phyloP scores from a whole-genome alignment of 2,888 invertebrate species.

The Drosophila ochracea region DNA sequence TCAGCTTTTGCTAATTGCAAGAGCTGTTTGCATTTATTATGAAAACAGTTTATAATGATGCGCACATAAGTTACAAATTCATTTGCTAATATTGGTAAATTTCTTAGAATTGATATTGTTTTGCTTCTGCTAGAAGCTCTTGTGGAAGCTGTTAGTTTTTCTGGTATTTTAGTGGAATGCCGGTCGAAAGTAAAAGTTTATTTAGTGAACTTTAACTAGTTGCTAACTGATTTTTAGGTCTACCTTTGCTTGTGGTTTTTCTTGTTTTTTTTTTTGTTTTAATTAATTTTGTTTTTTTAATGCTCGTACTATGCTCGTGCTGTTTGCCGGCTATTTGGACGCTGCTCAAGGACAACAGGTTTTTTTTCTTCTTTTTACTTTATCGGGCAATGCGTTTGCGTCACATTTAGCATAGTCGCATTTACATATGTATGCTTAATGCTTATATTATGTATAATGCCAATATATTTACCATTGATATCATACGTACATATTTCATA shows the following conservation, averaged over 20 bases:
- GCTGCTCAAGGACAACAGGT: constrained; percentile 70
- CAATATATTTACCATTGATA: neutral
- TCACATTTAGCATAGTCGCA: constrained; percentile 62
- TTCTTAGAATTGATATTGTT: constrained; percentile 26
- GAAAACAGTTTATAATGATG: constrained; percentile 25
- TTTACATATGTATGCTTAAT: constrained; percentile 47
- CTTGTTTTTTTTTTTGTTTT: constrained; percentile 2
- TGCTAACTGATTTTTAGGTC: constrained; percentile 50
- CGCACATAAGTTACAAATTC: constrained; percentile 39
- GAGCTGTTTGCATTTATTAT: constrained; percentile 6
- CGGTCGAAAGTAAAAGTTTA: constrained; percentile 70
- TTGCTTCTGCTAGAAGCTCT: constrained; percentile 45
- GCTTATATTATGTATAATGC: constrained; percentile 34
- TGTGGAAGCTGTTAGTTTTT: constrained; percentile 20
- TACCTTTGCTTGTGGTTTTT: constrained; percentile 19
- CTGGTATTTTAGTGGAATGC: neutral
- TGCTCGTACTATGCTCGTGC: constrained; percentile 35
- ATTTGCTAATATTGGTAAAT: constrained; percentile 42
- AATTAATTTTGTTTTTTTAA: constrained; percentile 14
- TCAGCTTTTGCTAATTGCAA: constrained; percentile 60
- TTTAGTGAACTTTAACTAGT: constrained; percentile 68
- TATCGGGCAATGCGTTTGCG: constrained; percentile 60
- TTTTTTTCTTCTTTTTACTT: constrained; percentile 25
- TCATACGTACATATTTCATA: constrained; percentile 1
- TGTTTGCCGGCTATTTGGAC: constrained; percentile 63